A percentile compares a stretch with the other conserved stretches of the same genome.
These are phyloP conservation scores for Oscheius onirici DNA, from an alignment of 2,888 invertebrate species.

Conservation along the genomic window DNA sequence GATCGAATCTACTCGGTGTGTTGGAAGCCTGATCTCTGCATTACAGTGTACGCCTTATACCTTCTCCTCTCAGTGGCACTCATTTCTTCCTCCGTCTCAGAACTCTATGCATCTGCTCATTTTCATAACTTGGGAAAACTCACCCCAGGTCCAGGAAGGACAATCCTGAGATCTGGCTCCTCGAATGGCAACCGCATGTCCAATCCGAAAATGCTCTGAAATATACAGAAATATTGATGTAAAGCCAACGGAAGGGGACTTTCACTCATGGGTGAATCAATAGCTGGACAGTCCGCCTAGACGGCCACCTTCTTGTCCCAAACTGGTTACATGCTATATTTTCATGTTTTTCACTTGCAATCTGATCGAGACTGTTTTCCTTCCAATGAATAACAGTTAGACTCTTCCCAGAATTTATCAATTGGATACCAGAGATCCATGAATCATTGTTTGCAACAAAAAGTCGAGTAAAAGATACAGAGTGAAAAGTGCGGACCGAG, in stretches of 20 bases:
- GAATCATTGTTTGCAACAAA: not conserved
- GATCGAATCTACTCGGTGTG: conserved; percentile 63
- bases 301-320: not conserved
- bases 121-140: not conserved
- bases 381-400: not conserved
- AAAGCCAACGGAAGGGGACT: not conserved
- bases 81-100: conserved; percentile 58
- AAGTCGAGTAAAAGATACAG: not conserved
- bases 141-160: conserved; percentile 57
- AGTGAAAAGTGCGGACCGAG: not conserved
- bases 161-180: conserved; percentile 60
- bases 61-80: conserved; percentile 52
- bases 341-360: not conserved
- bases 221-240: not conserved
- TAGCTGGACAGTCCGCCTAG: not conserved
- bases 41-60: conserved; percentile 68
- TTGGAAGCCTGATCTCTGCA: conserved; percentile 68
- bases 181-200: conserved; percentile 63
- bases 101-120: conserved; percentile 37
- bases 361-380: not conserved
- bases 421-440: not conserved
- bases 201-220: conserved; percentile 53
- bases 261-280: conserved; percentile 4
- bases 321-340: conserved; percentile 9
- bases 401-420: not conserved